These are phyloP conservation scores for Acanthisitta chloris DNA, from an alignment of 2,113 vertebrate genomes.

Conservation along the genomic window DNA sequence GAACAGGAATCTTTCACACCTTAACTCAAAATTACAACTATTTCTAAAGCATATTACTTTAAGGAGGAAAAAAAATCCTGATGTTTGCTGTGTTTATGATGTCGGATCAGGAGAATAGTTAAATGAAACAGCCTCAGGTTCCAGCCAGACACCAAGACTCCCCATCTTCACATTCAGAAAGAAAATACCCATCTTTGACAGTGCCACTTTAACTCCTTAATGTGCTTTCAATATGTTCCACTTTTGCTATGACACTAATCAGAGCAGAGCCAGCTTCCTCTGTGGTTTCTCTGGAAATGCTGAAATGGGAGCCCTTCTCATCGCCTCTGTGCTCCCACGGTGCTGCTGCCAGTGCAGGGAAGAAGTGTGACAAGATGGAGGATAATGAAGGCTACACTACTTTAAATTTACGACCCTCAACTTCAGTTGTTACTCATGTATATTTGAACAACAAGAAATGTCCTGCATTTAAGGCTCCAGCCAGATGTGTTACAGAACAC, in stretches of 20 bases:
- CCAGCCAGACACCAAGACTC: neutral
- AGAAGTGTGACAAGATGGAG: neutral
- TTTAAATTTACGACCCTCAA: neutral
- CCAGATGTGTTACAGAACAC: neutral
- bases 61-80: neutral
- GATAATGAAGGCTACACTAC: constrained; percentile 22
- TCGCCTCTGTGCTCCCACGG: neutral
- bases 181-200: neutral
- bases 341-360: neutral
- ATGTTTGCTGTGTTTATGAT: neutral
- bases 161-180: neutral
- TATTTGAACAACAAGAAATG: neutral
- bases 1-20: neutral
- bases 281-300: neutral
- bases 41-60: neutral
- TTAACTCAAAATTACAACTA: neutral
- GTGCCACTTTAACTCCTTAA: neutral
- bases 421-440: neutral
- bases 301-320: neutral
- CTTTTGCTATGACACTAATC: neutral
- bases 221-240: neutral
- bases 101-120: neutral
- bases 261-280: neutral
- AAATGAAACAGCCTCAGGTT: neutral
- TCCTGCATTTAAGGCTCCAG: neutral